Conservation (phyloP, 2,113 vertebrate genomes). For the Larimichthys crocea region DNA sequence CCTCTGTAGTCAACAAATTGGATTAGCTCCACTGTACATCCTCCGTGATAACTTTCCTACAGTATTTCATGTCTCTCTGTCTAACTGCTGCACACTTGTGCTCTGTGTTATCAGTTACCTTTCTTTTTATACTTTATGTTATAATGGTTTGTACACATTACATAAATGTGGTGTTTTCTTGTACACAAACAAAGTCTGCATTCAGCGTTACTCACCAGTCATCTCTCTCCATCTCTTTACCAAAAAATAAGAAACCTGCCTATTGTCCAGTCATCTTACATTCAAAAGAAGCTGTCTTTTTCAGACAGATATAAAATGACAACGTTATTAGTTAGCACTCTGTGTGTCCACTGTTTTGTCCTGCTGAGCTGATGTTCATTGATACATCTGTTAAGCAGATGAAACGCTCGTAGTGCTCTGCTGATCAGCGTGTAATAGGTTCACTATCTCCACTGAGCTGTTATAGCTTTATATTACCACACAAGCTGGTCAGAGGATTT, state of each 20-base stretch:
- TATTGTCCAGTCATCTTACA: not conserved
- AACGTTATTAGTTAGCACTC: slow-evolving; percentile 13
- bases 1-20: not conserved
- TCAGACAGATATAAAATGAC: slow-evolving; percentile 1
- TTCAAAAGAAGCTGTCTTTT: not conserved
- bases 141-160: not conserved
- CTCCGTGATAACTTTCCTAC: not conserved
- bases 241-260: not conserved
- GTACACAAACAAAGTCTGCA: not conserved
- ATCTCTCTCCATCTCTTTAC: too few species aligned
- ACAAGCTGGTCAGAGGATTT: slow-evolving; percentile 17
- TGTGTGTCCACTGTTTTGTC: slow-evolving; percentile 25
- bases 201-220: not conserved
- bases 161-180: not conserved
- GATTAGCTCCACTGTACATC: not conserved
- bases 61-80: not conserved
- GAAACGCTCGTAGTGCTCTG: slow-evolving; percentile 37
- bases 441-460: slow-evolving; percentile 12
- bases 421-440: slow-evolving; percentile 41
- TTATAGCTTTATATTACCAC: slow-evolving; percentile 7
- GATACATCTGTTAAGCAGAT: slow-evolving; percentile 54
- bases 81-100: not conserved
- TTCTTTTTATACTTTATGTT: not conserved
- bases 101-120: not conserved
- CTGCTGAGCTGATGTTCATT: slow-evolving; percentile 40